Evolutionary conservation across 2,113 vertebrate species (phyloP).

Genomic region (Anas platyrhynchos): DNA sequence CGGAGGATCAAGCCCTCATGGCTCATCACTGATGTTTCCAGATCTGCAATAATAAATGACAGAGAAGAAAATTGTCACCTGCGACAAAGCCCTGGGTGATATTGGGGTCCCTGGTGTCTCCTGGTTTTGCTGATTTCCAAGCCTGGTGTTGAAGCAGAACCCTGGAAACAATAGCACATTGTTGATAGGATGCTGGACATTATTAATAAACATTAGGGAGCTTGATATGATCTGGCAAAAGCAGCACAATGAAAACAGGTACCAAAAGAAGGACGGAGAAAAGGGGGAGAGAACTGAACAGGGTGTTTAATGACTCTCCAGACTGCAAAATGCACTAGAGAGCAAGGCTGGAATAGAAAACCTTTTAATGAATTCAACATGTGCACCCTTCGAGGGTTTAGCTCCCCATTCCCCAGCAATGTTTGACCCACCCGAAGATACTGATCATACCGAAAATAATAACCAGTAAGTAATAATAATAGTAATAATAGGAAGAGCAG

Average conservation of each 20-base stretch:
- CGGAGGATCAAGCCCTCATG: not conserved
- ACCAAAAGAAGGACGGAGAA: constrained; percentile 5
- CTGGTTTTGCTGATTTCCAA: not conserved
- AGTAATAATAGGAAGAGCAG: constrained; percentile 46
- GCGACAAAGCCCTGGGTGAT: constrained; percentile 14
- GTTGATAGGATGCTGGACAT: constrained; percentile 1
- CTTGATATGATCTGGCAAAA: constrained; percentile 55
- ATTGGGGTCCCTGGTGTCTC: not conserved
- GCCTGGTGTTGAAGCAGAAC: not conserved
- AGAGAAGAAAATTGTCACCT: not conserved
- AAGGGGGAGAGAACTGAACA: constrained; percentile 15
- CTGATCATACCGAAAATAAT: constrained; percentile 29
- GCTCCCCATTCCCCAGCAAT: not conserved
- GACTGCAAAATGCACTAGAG: not conserved
- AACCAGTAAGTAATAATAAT: constrained; percentile 60
- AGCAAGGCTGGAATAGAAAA: not conserved
- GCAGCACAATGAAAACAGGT: constrained; percentile 38
- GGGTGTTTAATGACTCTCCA: constrained; percentile 38
- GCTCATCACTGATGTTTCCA: constrained; percentile 41
- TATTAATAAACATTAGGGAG: constrained; percentile 68
- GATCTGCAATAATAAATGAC: not conserved
- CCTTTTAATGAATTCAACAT: constrained; percentile 44
- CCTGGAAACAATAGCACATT: constrained; percentile 34
- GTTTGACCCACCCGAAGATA: constrained; percentile 52
- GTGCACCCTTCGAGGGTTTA: not conserved